Conservation (phyloP, 2,888 invertebrate species). For the Stictocephala bisonia region DNA sequence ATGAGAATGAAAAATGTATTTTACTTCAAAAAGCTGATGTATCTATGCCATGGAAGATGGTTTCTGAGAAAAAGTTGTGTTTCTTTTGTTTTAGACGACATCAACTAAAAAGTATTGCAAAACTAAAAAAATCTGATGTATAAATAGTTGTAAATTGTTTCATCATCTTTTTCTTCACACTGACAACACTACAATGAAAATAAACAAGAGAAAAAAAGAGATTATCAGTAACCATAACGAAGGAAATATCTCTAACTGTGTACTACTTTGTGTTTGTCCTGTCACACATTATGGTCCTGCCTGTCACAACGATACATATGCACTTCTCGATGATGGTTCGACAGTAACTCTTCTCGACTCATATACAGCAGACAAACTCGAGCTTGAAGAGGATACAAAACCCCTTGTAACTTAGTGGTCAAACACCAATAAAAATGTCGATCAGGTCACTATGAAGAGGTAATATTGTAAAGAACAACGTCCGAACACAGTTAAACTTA, state of each 20-base stretch:
- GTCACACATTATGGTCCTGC: neutral
- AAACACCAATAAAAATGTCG: neutral
- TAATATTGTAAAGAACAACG: neutral
- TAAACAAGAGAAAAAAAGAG: too few relatives aligned
- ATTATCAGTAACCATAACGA: neutral
- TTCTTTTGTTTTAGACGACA: too few relatives aligned
- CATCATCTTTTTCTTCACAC: neutral
- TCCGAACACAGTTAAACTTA: neutral
- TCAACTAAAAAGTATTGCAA: too few relatives aligned
- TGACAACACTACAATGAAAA: too few relatives aligned
- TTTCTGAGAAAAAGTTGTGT: neutral
- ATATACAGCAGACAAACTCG: neutral
- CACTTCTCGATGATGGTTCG: constrained; percentile 22
- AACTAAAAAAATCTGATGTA: constrained; percentile 20
- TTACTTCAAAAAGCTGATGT: neutral
- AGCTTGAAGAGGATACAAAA: neutral
- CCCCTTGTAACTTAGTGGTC: neutral
- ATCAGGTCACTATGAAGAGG: constrained; percentile 6
- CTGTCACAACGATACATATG: constrained; percentile 10
- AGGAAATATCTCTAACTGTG: neutral
- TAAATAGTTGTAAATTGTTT: constrained; percentile 8
- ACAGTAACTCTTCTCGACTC: constrained; percentile 10
- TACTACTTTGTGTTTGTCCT: neutral
- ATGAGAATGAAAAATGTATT: neutral
- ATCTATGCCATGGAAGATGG: neutral